Base-by-base conservation (phyloP, 2,888 invertebrate genomes). In the Microdon myrmicae region DNA sequence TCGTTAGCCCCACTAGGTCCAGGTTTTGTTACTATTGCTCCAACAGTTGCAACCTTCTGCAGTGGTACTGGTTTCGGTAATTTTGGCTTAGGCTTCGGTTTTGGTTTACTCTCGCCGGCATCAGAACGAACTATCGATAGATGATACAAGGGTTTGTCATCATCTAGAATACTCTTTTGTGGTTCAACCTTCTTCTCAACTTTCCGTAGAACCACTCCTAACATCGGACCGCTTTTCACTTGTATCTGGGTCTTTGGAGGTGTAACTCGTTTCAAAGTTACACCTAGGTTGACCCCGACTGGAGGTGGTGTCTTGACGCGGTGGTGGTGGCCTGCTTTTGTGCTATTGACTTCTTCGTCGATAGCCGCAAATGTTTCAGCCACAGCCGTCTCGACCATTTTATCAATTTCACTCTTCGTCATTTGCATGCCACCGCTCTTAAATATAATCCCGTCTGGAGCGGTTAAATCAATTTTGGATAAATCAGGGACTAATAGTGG, bases 131-230 rank as follows among this genome's bases (percentile, higher is more conserved):
- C 78, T 43, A 80, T 78, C 1, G 79, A 78, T 2, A 79, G 68
- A 54, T 77, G 77, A 51, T 79, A 79, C 7, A 79, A 67, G 0
- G 79, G 79, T 20, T 79, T 75, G 53, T 79, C 78, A 53, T 79
- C 79, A 28, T 79, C 79, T 7, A 79, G 66, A 9, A 79, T 76
- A 51, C 80, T 79, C 59, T 80, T 80, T 12, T 75, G 73, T 0
- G 76, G 77, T 39, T 67, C 74, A 1, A 67, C 68, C 67, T 80
- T 80, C 66, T 75, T 77, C 23, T 79, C 79, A 3, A 79, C 79
- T 20, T 73, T 74, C 4, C 79, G 78, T 31, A 79, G 55, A 0
- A 79, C 80, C 1, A 79, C 80, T 7, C 79, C 79, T 47, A 79
- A 60, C 76, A 77, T 75, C 16, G 79, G 78, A 0, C 69, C 71